Evolutionary conservation across 2,113 vertebrate genomes (phyloP).

Genomic region (Salminus brasiliensis): DNA sequence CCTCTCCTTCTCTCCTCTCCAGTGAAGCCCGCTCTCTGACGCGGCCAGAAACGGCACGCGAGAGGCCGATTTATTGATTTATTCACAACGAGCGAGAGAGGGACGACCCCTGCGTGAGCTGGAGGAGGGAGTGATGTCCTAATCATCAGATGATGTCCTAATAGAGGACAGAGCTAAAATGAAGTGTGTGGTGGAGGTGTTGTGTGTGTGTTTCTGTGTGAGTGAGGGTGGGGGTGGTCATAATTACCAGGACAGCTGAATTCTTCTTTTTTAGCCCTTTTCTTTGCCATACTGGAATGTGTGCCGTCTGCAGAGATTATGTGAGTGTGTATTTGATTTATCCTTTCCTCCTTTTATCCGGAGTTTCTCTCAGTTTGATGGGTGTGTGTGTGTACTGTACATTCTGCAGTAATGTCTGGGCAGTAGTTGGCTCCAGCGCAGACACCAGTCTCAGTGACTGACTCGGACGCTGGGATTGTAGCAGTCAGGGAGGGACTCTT

Average conservation of each 20-base stretch:
- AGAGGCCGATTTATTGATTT: constrained; percentile 50
- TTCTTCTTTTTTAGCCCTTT: neutral
- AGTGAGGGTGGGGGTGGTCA: neutral
- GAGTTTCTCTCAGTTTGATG: neutral
- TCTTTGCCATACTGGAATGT: neutral
- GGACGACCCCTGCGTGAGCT: neutral
- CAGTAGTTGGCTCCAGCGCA: neutral
- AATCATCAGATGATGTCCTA: neutral
- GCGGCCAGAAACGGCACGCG: constrained; percentile 9
- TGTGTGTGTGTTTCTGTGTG: constrained; percentile 16
- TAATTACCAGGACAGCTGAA: neutral
- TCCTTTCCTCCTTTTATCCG: neutral
- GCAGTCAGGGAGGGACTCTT: constrained; percentile 25
- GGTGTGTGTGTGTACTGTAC: neutral
- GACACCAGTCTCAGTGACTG: neutral
- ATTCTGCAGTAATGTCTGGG: neutral
- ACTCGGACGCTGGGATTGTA: neutral
- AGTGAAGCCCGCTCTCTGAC: constrained; percentile 46
- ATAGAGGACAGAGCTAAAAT: neutral
- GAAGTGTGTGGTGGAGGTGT: neutral
- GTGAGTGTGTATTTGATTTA: constrained; percentile 5
- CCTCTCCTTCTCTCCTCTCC: constrained; percentile 43
- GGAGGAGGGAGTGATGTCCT: constrained; percentile 8
- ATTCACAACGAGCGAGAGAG: constrained; percentile 21
- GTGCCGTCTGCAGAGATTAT: neutral